Evolutionary conservation across 2,797 vertebrate species (phyloP).

Genomic region (Ctenosaura bakeri): DNA sequence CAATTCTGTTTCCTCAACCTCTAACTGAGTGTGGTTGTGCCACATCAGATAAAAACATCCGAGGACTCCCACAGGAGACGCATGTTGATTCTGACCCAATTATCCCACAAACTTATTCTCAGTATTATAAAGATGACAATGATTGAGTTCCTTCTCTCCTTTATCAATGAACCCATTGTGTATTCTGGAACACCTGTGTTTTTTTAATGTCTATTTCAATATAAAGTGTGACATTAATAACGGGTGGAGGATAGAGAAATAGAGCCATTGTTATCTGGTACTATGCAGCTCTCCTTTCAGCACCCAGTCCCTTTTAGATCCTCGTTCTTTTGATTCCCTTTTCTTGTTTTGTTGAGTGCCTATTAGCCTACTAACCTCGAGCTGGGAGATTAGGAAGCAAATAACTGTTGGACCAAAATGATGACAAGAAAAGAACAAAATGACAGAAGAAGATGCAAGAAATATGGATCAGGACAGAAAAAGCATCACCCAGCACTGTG

Average conservation of each 20-base stretch:
- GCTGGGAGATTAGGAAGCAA: constrained; percentile 72
- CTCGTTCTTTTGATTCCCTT: constrained; percentile 61
- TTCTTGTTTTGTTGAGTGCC: constrained; percentile 74
- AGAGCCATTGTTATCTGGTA: constrained; percentile 42
- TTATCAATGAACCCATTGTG: neutral
- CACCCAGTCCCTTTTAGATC: constrained; percentile 64
- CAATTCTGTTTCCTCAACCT: no score
- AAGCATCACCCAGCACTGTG: constrained; percentile 30
- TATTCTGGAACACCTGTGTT: neutral
- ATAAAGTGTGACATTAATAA: neutral
- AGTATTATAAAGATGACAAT: neutral
- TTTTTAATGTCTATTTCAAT: neutral
- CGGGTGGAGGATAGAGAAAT: neutral
- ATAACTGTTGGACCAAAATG: constrained; percentile 74
- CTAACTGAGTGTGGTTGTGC: no score
- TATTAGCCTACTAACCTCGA: constrained; percentile 74
- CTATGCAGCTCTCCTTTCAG: constrained; percentile 71
- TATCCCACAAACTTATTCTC: neutral
- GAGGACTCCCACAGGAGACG: no score
- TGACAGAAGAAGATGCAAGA: constrained; percentile 16
- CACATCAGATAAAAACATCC: no score
- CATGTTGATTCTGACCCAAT: neutral
- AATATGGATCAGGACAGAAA: constrained; percentile 23
- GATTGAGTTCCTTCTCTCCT: neutral
- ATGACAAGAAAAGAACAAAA: constrained; percentile 61